Evolutionary conservation across 2,113 vertebrate genomes (phyloP).

Genomic region (Ciconia stormi): DNA sequence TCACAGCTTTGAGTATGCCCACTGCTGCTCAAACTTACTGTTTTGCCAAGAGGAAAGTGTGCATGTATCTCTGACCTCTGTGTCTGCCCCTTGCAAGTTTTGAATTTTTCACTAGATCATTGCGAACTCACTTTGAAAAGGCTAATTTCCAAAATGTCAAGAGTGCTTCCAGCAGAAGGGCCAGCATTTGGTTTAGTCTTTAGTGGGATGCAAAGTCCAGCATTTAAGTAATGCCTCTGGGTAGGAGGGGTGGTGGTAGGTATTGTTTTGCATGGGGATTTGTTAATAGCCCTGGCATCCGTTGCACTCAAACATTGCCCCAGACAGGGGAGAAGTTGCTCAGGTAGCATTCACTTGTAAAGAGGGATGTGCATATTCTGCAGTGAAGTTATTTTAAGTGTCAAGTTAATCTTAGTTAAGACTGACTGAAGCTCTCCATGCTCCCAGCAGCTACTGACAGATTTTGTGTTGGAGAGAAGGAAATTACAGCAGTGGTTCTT

Average conservation of each 20-base stretch:
- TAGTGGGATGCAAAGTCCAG: neutral
- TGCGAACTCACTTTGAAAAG: neutral
- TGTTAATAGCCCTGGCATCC: slow-evolving; percentile 1
- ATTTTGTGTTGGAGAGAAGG: neutral
- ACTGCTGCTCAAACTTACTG: neutral
- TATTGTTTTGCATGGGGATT: slow-evolving; percentile 44
- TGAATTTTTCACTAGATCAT: neutral
- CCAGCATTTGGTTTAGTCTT: neutral
- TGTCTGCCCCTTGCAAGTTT: neutral
- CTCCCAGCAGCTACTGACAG: neutral
- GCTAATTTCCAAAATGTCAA: neutral
- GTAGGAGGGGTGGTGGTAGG: neutral
- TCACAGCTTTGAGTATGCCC: neutral
- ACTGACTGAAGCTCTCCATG: neutral
- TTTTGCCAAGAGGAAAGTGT: neutral
- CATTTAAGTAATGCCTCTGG: neutral
- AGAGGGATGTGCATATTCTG: slow-evolving; percentile 20
- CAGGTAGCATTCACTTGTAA: slow-evolving; percentile 40
- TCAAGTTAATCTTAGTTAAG: neutral
- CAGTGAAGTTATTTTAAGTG: neutral
- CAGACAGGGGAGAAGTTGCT: neutral
- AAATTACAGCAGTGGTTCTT: neutral
- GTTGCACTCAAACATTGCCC: neutral
- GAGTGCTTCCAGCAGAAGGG: neutral
- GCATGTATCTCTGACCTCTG: neutral